Evolutionary conservation across 2,797 vertebrate genomes (phyloP).

Genomic region (Microctenopoma steveboyesi): DNA sequence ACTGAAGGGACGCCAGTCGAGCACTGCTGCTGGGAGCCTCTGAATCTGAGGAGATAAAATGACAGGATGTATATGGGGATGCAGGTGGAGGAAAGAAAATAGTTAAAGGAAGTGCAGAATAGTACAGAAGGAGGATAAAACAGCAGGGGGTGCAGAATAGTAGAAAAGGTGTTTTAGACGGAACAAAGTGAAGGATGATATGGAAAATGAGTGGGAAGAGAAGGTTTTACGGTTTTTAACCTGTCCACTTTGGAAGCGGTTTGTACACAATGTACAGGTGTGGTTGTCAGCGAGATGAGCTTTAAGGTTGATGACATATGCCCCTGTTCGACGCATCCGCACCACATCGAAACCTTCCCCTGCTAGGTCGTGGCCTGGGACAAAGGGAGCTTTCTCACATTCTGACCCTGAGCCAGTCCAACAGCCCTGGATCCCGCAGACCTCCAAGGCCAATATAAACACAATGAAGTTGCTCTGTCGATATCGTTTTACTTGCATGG

Average conservation of each 20-base stretch:
- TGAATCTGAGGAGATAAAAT: constrained; percentile 66
- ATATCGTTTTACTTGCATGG: constrained; percentile 60
- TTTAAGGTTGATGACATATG: constrained; percentile 84
- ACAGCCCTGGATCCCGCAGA: constrained; percentile 60
- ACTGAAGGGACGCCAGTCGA: constrained; percentile 84
- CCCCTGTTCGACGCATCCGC: constrained; percentile 82
- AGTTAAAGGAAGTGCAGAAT: background rate
- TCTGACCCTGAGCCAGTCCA: constrained; percentile 65
- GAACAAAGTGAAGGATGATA: background rate
- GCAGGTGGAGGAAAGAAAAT: constrained; percentile 3
- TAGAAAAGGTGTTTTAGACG: background rate
- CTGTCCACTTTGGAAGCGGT: constrained; percentile 80
- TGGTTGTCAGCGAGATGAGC: constrained; percentile 70
- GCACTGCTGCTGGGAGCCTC: constrained; percentile 77
- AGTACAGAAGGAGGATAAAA: background rate
- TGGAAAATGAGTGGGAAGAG: background rate
- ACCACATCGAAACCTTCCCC: constrained; percentile 91
- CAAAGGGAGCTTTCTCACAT: constrained; percentile 80
- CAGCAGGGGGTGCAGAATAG: background rate
- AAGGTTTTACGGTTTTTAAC: constrained; percentile 33
- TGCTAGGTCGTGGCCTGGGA: constrained; percentile 86
- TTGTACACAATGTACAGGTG: constrained; percentile 81
- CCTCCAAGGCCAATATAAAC: constrained; percentile 47
- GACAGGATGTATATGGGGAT: constrained; percentile 16
- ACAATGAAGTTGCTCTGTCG: constrained; percentile 17